Evolutionary conservation across 2,113 vertebrate genomes (phyloP), one percentile per base, ranked within the genome.

Genomic region (Oophaga pumilio): DNA sequence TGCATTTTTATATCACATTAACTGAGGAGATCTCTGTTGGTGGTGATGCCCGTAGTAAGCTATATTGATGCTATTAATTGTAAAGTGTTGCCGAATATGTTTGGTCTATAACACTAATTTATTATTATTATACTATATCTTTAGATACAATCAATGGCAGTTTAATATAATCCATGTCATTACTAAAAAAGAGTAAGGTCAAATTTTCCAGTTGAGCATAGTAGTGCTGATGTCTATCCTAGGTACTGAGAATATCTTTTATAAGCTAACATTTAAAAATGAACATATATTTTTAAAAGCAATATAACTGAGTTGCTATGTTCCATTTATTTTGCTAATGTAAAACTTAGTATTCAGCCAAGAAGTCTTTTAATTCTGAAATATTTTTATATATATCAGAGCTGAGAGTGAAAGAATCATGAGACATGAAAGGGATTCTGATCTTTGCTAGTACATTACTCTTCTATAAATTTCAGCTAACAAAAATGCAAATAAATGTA

Each of bases 251-350:
- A 43, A 73, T 43, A 6, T 14, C 33, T 73, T 73, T 43, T 73
- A 73, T 14, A 43, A 18, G 26, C 69, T 43, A 68, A 73, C 1
- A 17, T 8, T 73, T 73, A 43, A 33, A 73, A 73, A 28, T 6
- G 0, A 28, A 43, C 26, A 73, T 73, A 43, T 73, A 73, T 73
- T 77, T 76, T 77, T 52, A 77, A n/a, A 77, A 77, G 13, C 15
- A 33, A 11, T 81, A 43, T 81, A 18, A 81, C 57, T 28, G 78
- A 22, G 57, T 81, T 57, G 43, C 56, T 43, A 9, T 62, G 78
- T 59, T 59, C 57, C 57, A 59, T 81, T 81, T 62, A 81, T 81
- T 60, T 57, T 62, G 18, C 28, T 81, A 81, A 81, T 81, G 57
- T 20, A 56, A 62, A 77, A 81, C 8, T 33, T 43, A 18, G 18